These are phyloP conservation scores for Isaurus tuberculatus DNA, from an alignment of 92 coral and sea anemone genomes.

Conservation along the genomic window DNA sequence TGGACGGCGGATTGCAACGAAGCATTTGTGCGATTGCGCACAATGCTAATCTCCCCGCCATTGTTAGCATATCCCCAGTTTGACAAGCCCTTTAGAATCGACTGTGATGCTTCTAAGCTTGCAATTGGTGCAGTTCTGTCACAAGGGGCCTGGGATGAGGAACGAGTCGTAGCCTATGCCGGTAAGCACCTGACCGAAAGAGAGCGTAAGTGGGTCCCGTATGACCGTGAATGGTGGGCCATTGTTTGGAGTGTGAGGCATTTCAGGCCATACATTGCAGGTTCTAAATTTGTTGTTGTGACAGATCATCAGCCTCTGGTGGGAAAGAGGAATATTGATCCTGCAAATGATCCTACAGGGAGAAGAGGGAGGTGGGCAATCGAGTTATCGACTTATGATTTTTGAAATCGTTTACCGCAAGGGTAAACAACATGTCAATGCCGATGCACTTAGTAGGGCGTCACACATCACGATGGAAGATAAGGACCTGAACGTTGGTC, in stretches of 20 bases:
- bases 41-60: constrained; percentile 38
- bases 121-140: constrained; percentile 53
- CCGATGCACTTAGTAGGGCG: background rate
- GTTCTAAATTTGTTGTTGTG: background rate
- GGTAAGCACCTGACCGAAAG: constrained; percentile 36
- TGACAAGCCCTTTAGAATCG: constrained; percentile 37
- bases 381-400: constrained; percentile 18
- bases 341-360: background rate
- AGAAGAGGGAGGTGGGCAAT: constrained; percentile 24
- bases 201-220: constrained; percentile 38
- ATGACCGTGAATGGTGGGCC: constrained; percentile 53
- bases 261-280: constrained; percentile 37
- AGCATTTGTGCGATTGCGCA: constrained; percentile 16
- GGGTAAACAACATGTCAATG: constrained; percentile 17
- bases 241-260: constrained; percentile 42
- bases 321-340: too few relatives aligned
- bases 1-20: constrained; percentile 39
- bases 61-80: constrained; percentile 40
- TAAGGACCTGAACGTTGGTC: too few relatives aligned
- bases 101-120: constrained; percentile 50
- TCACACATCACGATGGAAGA: too few relatives aligned
- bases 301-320: constrained; percentile 46
- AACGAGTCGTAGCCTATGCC: constrained; percentile 21
- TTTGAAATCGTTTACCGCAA: constrained; percentile 6
- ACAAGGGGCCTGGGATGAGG: constrained; percentile 25